Evolutionary conservation across 1,140 invertebrate species (phyloP).

Genomic region (Streblospio benedicti): DNA sequence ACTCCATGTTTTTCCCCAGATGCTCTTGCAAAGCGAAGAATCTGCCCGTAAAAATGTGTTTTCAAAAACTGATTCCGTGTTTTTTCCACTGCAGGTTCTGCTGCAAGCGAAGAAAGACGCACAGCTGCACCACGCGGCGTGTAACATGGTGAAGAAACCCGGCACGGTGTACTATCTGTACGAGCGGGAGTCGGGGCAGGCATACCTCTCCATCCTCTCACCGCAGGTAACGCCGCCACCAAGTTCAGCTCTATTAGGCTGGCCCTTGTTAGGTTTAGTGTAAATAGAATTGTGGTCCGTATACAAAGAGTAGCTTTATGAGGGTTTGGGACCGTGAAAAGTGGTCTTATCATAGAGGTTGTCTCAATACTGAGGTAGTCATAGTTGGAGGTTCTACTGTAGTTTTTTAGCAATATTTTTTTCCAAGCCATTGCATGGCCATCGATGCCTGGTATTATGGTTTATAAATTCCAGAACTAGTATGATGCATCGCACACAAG

Average conservation of each 20-base stretch:
- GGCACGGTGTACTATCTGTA: conserved; percentile 66
- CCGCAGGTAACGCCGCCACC: too few relatives aligned
- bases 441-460: too few relatives aligned
- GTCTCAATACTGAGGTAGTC: not conserved
- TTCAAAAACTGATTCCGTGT: not conserved
- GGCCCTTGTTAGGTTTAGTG: not conserved
- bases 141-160: conserved; percentile 64
- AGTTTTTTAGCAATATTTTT: not conserved
- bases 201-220: conserved; percentile 64
- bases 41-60: not conserved
- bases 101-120: conserved; percentile 55
- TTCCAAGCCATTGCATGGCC: too few relatives aligned
- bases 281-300: too few relatives aligned
- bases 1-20: not conserved
- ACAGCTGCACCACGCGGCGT: conserved; percentile 58
- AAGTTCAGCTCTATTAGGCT: conserved; percentile 15
- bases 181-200: conserved; percentile 52
- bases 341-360: too few relatives aligned
- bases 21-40: too few relatives aligned
- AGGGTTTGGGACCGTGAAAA: too few relatives aligned
- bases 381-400: not conserved
- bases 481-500: too few relatives aligned
- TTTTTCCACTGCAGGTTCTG: conserved; percentile 38
- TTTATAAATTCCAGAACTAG: too few relatives aligned
- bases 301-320: too few relatives aligned